These are phyloP conservation scores for Xylocopa sonorina DNA, from an alignment of 1,140 invertebrate genomes.

Conservation along the genomic window DNA sequence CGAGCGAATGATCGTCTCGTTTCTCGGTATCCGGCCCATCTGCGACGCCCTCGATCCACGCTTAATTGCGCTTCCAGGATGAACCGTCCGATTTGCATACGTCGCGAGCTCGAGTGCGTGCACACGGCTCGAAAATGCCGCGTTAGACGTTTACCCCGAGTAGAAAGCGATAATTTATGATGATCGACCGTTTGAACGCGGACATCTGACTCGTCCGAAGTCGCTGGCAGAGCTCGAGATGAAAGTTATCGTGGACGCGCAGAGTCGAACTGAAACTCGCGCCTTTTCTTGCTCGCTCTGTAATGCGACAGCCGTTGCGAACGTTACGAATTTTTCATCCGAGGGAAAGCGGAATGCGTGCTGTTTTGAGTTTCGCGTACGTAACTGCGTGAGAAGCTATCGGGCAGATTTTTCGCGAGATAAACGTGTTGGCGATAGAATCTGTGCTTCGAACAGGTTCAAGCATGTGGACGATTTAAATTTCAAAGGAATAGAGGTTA, in stretches of 20 bases:
- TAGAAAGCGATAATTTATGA: slow-evolving; percentile 47
- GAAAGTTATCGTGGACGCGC: slow-evolving; percentile 40
- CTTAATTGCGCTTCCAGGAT: slow-evolving; percentile 20
- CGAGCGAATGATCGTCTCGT: slow-evolving; percentile 4
- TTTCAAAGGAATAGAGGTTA: background rate
- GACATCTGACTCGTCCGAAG: background rate
- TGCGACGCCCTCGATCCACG: slow-evolving; percentile 23
- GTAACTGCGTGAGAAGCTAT: background rate
- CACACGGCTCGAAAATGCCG: background rate
- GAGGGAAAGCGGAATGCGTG: background rate
- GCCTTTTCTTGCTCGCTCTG: background rate
- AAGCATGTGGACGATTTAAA: background rate
- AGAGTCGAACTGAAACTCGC: too few relatives aligned
- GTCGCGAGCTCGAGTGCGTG: background rate
- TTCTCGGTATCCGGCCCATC: slow-evolving; percentile 15
- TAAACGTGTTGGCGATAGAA: background rate
- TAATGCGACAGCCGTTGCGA: background rate
- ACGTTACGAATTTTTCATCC: background rate
- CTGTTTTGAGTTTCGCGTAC: background rate
- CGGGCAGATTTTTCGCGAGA: background rate
- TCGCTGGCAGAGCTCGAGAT: too few relatives aligned
- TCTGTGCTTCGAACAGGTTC: too few relatives aligned
- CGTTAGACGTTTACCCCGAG: slow-evolving; percentile 1
- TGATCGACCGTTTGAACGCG: slow-evolving; percentile 16
- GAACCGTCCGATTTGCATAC: slow-evolving; percentile 27